Evolutionary conservation across 1,140 invertebrate species (phyloP).

Genomic region (Pseudobourletiella spinata): DNA sequence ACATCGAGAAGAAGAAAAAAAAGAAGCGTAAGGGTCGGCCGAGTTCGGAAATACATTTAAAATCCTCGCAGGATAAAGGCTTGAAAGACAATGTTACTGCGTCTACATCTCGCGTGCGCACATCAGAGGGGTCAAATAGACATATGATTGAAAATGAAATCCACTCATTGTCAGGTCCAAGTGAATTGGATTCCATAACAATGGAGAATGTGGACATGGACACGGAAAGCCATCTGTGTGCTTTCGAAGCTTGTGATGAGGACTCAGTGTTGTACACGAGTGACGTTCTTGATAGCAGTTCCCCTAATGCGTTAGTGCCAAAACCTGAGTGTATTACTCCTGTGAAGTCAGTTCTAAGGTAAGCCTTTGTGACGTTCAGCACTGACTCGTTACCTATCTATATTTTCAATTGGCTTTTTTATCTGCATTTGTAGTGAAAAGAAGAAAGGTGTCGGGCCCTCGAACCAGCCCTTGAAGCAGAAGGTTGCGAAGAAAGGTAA

Average conservation of each 20-base stretch:
- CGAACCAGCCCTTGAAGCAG: background rate
- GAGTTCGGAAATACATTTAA: background rate
- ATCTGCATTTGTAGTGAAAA: slow-evolving; percentile 5
- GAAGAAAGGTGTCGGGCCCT: background rate
- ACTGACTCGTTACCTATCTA: background rate
- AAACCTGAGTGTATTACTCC: no score
- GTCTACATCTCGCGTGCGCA: background rate
- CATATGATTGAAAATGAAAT: background rate
- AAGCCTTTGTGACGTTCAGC: background rate
- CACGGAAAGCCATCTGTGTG: slow-evolving; percentile 24
- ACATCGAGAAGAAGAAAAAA: slow-evolving; percentile 9
- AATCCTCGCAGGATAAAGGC: background rate
- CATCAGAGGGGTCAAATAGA: background rate
- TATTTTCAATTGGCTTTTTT: background rate
- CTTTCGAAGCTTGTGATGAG: slow-evolving; percentile 35
- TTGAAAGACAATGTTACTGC: background rate
- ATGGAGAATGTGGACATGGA: background rate
- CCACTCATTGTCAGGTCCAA: background rate
- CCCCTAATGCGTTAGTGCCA: no score
- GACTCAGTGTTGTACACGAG: slow-evolving; percentile 32
- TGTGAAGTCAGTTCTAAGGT: background rate
- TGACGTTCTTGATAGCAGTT: background rate
- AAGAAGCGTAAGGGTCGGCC: background rate
- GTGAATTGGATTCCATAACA: background rate
- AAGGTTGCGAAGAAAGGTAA: background rate